phyloP scores from a whole-genome alignment of 2,797 vertebrate genomes.

The Mionectes olivaceus region DNA sequence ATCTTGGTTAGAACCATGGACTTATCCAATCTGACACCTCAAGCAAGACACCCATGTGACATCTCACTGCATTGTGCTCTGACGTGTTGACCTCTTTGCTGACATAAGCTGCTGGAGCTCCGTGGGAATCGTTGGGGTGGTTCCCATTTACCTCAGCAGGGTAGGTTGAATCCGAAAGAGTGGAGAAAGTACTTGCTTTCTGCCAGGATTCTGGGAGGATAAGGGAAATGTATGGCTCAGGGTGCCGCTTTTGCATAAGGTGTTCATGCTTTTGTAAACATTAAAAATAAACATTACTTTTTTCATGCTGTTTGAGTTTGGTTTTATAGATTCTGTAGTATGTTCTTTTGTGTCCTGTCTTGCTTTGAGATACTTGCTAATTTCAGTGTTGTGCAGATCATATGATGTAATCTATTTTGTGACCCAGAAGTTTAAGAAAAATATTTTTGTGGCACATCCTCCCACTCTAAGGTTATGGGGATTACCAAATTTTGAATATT shows the following conservation, averaged over 20 bases:
- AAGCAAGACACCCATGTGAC: not conserved
- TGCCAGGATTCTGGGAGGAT: not conserved
- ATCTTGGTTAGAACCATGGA: not conserved
- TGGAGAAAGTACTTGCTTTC: slow-evolving; percentile 26
- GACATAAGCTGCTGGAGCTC: not conserved
- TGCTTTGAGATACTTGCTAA: not conserved
- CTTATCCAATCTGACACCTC: not conserved
- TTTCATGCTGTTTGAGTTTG: slow-evolving; percentile 53
- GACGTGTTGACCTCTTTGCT: not conserved
- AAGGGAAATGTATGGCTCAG: slow-evolving; percentile 31
- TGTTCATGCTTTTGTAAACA: slow-evolving; percentile 69
- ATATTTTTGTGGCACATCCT: not conserved
- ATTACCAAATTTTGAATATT: not conserved
- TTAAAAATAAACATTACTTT: slow-evolving; percentile 65
- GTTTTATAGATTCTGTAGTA: not conserved
- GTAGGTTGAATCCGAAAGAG: not conserved
- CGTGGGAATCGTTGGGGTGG: not conserved
- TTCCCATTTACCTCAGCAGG: slow-evolving; percentile 18
- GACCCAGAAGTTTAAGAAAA: not conserved
- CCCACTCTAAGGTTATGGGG: not conserved
- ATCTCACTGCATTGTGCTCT: not conserved
- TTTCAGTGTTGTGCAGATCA: not conserved
- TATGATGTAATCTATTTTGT: not conserved
- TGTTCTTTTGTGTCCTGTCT: not conserved
- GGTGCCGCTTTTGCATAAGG: slow-evolving; percentile 52